Conservation (phyloP, 2,113 vertebrate genomes). For the Chrysemys picta region DNA sequence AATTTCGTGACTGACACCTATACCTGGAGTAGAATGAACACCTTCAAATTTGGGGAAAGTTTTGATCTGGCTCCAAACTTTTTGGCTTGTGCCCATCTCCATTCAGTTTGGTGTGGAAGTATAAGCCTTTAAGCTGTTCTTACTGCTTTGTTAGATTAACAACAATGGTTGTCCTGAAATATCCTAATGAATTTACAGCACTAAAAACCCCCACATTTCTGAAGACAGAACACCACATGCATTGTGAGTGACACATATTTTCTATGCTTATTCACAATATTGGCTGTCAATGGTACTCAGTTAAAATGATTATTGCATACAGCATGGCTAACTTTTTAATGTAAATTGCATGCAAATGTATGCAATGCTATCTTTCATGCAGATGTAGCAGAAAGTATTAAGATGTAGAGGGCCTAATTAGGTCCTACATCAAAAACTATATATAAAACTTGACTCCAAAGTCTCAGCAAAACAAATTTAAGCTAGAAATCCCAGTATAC, state of each 20-base stretch:
- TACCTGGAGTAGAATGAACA: rapidly evolving
- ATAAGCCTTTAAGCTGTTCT: not conserved
- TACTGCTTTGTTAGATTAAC: not conserved
- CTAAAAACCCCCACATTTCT: not conserved
- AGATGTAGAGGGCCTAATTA: constrained; percentile 83
- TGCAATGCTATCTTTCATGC: constrained; percentile 83
- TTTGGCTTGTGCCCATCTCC: not conserved
- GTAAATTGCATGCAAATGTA: constrained; percentile 84
- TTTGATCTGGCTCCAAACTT: rapidly evolving
- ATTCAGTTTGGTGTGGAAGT: rapidly evolving
- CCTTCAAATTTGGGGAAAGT: rapidly evolving
- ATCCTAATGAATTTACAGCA: not conserved
- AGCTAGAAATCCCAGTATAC: constrained; percentile 79
- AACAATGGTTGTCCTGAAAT: not conserved
- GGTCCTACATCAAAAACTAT: constrained; percentile 85
- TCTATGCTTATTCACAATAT: constrained; percentile 57
- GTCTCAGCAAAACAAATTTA: constrained; percentile 80
- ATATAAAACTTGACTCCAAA: constrained; percentile 79
- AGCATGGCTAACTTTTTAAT: constrained; percentile 79
- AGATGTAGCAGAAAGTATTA: constrained; percentile 84
- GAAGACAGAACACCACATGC: not conserved
- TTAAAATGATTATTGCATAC: constrained; percentile 74
- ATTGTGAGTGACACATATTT: constrained; percentile 26
- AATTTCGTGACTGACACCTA: rapidly evolving
- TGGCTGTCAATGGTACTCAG: constrained; percentile 63